These are phyloP conservation scores for Dromococcyx pavoninus DNA, from an alignment of 2,797 vertebrate genomes.

Conservation along the genomic window DNA sequence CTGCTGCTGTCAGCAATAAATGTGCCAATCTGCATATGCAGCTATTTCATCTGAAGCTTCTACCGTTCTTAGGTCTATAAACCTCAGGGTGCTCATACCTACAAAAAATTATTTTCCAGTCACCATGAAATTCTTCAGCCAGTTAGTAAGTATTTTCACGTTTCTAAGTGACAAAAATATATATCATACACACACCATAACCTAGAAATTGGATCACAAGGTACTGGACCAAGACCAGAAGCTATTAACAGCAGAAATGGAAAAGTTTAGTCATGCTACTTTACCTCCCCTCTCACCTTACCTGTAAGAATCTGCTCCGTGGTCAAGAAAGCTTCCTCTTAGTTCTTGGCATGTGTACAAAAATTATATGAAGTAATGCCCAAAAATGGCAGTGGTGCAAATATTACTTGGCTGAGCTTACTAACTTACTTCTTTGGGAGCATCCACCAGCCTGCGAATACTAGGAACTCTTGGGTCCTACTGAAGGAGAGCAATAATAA, in stretches of 20 bases:
- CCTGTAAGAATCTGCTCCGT: neutral
- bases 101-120: neutral
- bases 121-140: conserved; percentile 10
- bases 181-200: conserved; percentile 33
- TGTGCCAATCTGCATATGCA: conserved; percentile 7
- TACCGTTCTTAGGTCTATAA: neutral
- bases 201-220: conserved; percentile 43
- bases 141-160: neutral
- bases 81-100: neutral
- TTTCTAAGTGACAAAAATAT: conserved; percentile 44
- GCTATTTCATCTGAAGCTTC: neutral
- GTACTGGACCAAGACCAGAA: conserved; percentile 35
- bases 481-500: neutral
- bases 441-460: neutral
- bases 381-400: neutral
- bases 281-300: neutral
- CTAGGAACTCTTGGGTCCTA: neutral
- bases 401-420: neutral
- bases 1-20: neutral
- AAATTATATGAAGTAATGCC: neutral
- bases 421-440: neutral
- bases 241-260: conserved; percentile 40
- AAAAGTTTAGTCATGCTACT: conserved; percentile 16
- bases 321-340: neutral
- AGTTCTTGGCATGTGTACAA: neutral